Base-by-base conservation (phyloP, 2,888 invertebrate species). In the Ephialtes manifestator region DNA sequence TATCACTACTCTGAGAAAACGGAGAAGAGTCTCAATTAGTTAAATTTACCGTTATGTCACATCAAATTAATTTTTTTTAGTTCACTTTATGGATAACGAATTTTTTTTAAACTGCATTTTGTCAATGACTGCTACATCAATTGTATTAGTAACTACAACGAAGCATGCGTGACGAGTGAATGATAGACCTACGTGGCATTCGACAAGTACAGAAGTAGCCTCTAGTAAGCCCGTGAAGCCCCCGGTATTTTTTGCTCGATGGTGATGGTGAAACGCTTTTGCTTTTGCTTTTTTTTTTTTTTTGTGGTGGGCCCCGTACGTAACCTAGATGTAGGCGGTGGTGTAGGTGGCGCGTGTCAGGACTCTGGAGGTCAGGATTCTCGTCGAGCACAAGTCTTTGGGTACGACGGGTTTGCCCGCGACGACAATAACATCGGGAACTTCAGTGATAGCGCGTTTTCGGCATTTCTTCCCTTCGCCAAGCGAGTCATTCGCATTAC, bases 301-400 rank as follows among this genome's bases (percentile, higher is more conserved):
- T 76, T 68, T 65, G 68, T 77, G 74, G 81, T 83, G 84, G 76
- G 74, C 87, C 88, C 88, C 88, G 87, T 88, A 87, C 87, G 89
- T 87, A 89, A 90, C 89, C 90, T 91, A 94, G 88, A 94, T 93
- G 89, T 93, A 94, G 91, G 93, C 92, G 86, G 94, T 93, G 91
- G 93, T 93, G 90, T 93, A 94, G 89, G 92, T 93, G 86, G 93
- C 90, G 87, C 93, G 92, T 89, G 91, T 93, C 87, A 92, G 92
- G 92, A 91, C 90, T 91, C 90, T 92, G 91, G 93, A 91, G 71
- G 90, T 92, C 86, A 91, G 91, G 91, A 92, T 90, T 87, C 91
- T 89, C 89, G 90, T 90, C 90, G 92, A 91, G 90, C 92, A 91
- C 88, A 91, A 89, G 89, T 93, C 91, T 90, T 91, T 92, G 86